A percentile compares a stretch with the other conserved stretches of the same genome.
These are phyloP conservation scores for Galbula dea DNA, from an alignment of 2,113 vertebrate genomes.

Conservation along the genomic window DNA sequence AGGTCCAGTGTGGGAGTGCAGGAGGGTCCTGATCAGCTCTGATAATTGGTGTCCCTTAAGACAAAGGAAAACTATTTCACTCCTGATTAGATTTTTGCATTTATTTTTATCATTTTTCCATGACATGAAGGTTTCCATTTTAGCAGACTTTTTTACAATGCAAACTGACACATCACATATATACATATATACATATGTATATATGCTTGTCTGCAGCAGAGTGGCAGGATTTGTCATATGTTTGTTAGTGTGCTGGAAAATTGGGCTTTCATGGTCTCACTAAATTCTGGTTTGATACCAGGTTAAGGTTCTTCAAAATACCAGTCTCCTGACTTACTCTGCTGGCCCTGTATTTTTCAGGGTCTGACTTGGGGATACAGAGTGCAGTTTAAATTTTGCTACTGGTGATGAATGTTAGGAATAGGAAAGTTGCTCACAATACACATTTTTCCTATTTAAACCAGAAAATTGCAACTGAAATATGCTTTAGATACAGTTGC, in stretches of 20 bases:
- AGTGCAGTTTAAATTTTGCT: not conserved
- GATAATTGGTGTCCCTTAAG: not conserved
- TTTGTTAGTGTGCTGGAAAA: not conserved
- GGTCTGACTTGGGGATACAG: not conserved
- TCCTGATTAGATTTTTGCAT: not conserved
- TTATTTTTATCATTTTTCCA: not conserved
- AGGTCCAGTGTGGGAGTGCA: not conserved
- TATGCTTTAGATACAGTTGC: not conserved
- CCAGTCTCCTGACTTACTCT: accelerated
- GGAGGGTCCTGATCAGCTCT: not conserved
- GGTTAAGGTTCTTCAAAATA: not conserved
- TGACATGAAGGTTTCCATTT: not conserved
- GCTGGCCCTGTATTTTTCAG: not conserved
- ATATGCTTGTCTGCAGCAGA: not conserved
- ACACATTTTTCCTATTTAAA: not conserved
- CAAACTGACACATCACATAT: no score
- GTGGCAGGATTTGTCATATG: not conserved
- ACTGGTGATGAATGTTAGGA: not conserved
- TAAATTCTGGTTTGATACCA: not conserved
- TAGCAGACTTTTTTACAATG: not conserved
- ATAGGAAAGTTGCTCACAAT: not conserved
- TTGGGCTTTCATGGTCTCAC: not conserved
- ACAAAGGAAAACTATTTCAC: not conserved
- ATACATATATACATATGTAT: no score
- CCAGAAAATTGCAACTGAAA: not conserved